phyloP scores from a whole-genome alignment of 2,797 vertebrate genomes.

The Simalia tracyae region DNA sequence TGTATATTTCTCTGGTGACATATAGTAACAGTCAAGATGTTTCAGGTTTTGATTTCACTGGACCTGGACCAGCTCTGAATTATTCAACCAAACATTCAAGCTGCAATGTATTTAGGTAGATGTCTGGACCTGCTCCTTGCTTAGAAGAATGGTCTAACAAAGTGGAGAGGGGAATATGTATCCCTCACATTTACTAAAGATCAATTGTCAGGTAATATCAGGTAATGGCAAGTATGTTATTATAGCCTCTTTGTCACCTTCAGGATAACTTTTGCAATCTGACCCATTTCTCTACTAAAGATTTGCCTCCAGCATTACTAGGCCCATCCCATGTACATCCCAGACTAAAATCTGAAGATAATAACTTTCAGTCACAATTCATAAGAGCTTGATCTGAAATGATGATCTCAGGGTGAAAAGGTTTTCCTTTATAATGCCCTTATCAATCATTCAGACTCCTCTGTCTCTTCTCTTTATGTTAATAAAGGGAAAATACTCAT shows the following conservation, averaged over 20 bases:
- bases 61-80: neutral
- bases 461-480: slow-evolving; percentile 36
- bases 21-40: neutral
- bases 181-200: neutral
- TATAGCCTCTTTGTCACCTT: slow-evolving; percentile 1
- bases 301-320: slow-evolving; percentile 14
- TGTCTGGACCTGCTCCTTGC: neutral
- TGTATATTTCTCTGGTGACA: neutral
- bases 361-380: neutral
- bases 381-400: slow-evolving; percentile 21
- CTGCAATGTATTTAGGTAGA: neutral
- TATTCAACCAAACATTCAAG: neutral
- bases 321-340: neutral
- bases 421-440: slow-evolving; percentile 24
- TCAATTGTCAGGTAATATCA: neutral
- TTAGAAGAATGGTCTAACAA: neutral
- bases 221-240: neutral
- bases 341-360: neutral
- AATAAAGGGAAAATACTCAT: slow-evolving; percentile 38
- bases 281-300: neutral
- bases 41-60: neutral
- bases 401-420: slow-evolving; percentile 24
- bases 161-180: neutral
- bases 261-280: slow-evolving; percentile 46
- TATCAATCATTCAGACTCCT: slow-evolving; percentile 7